phyloP scores from a whole-genome alignment of 2,888 invertebrate species.

The Trachelus tabidus region DNA sequence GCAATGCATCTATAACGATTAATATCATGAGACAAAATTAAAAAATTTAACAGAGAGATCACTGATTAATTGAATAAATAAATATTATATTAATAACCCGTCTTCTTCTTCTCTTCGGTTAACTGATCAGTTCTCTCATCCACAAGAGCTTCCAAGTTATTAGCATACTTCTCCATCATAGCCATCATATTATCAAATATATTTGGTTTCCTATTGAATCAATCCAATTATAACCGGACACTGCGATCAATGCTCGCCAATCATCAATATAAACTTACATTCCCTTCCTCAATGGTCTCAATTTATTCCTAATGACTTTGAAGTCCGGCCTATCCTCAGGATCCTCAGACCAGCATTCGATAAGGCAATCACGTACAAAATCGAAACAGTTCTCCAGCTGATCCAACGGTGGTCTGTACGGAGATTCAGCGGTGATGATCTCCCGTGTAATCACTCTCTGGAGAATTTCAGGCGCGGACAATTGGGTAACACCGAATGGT shows the following conservation, averaged over 20 bases:
- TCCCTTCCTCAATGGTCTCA: constrained; percentile 87
- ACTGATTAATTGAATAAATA: neutral
- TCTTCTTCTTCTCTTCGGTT: constrained; percentile 96
- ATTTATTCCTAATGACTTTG: constrained; percentile 79
- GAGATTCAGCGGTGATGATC: neutral
- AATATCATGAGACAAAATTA: neutral
- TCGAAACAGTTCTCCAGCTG: constrained; percentile 85
- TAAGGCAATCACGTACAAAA: constrained; percentile 85
- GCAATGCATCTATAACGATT: constrained; percentile 75
- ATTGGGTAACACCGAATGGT: constrained; percentile 80
- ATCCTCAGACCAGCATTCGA: constrained; percentile 90
- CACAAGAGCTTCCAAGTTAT: constrained; percentile 92
- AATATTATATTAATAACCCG: constrained; percentile 70
- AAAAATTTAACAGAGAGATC: neutral
- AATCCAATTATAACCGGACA: constrained; percentile 9
- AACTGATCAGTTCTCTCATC: constrained; percentile 94
- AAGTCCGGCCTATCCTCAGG: constrained; percentile 87
- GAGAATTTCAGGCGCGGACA: constrained; percentile 76
- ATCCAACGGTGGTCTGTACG: constrained; percentile 80
- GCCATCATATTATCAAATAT: constrained; percentile 98
- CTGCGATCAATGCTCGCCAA: neutral
- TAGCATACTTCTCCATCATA: constrained; percentile 98
- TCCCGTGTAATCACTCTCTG: constrained; percentile 71
- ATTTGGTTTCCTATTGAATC: constrained; percentile 82
- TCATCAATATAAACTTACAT: constrained; percentile 74